Conservation (phyloP, 2,113 vertebrate genomes). For the Sula dactylatra region DNA sequence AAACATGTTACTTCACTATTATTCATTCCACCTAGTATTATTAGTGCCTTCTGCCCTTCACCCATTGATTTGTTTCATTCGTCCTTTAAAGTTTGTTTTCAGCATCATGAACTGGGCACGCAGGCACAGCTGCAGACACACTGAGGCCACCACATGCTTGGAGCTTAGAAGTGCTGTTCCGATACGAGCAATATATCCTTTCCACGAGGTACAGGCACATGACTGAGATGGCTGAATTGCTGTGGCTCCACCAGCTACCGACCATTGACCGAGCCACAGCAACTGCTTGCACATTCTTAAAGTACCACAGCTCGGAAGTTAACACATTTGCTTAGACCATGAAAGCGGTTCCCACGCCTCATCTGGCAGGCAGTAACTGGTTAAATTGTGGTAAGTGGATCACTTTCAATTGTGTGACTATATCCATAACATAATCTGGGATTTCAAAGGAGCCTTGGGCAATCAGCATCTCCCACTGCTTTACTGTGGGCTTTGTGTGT, state of each 20-base stretch:
- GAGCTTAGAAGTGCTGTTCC: background rate
- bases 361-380: conserved; percentile 22
- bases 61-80: background rate
- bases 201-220: background rate
- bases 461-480: conserved; percentile 28
- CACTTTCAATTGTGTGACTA: conserved; percentile 47
- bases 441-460: conserved; percentile 50
- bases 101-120: accelerated
- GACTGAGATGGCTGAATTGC: background rate
- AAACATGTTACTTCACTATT: background rate
- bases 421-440: conserved; percentile 45
- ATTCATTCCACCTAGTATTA: background rate
- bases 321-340: background rate
- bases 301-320: background rate
- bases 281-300: accelerated
- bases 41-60: background rate
- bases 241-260: background rate
- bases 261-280: background rate
- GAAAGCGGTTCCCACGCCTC: background rate
- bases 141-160: background rate
- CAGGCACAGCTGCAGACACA: background rate
- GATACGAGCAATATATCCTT: background rate
- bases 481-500: background rate
- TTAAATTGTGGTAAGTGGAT: conserved; percentile 48
- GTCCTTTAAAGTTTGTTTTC: background rate